Percentiles rank a stretch among this genome's conserved stretches.
Conservation (phyloP, 2,888 invertebrate species). For the Bursaphelenchus okinawaensis region DNA sequence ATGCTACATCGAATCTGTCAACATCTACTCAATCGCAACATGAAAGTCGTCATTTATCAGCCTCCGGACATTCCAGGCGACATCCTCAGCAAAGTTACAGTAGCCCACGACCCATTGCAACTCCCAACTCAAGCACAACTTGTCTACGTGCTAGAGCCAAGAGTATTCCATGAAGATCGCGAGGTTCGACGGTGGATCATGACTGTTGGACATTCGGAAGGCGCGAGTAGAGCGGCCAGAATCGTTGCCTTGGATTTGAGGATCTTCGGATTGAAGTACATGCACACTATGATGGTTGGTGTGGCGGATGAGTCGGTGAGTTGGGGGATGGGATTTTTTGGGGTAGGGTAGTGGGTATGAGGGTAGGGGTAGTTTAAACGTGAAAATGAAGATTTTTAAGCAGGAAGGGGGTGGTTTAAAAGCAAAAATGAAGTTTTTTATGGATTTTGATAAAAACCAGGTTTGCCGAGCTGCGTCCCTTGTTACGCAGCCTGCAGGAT, state of each 20-base stretch:
- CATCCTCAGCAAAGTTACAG: neutral
- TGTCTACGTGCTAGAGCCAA: neutral
- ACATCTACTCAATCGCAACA: neutral
- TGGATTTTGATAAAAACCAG: too few species aligned
- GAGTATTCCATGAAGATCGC: neutral
- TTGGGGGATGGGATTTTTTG: too few species aligned
- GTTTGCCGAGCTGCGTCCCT: too few species aligned
- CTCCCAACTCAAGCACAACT: neutral
- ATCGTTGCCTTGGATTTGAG: constrained; percentile 15
- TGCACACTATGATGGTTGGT: constrained; percentile 22
- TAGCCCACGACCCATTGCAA: neutral
- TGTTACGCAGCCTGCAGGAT: too few species aligned
- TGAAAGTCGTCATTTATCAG: neutral
- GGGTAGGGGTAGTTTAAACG: too few species aligned
- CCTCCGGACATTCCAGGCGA: constrained; percentile 1
- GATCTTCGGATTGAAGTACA: constrained; percentile 1
- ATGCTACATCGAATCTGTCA: constrained; percentile 5
- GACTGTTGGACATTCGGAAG: neutral
- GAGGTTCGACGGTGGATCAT: constrained; percentile 4
- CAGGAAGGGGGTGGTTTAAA: too few species aligned
- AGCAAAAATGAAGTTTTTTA: too few species aligned
- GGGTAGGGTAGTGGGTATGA: too few species aligned
- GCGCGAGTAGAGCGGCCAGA: neutral
- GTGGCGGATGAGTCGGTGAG: constrained; percentile 11
- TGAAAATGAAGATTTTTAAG: too few species aligned